These are phyloP conservation scores for Luffia ferchaultella DNA, from an alignment of 2,888 invertebrate genomes.

Conservation along the genomic window DNA sequence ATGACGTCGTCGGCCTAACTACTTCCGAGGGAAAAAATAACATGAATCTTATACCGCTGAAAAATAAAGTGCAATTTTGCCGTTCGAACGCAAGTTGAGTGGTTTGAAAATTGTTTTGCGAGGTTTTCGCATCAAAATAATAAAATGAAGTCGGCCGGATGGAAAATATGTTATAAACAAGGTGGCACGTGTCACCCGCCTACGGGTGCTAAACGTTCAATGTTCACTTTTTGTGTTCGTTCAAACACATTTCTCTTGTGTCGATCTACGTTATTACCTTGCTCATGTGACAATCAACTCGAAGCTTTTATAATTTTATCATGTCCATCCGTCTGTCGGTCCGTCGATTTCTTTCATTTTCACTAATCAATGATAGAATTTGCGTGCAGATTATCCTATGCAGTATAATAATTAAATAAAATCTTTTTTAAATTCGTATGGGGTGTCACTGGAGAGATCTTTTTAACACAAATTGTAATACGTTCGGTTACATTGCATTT, in stretches of 20 bases:
- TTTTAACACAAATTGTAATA: too few relatives aligned
- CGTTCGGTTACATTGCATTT: too few relatives aligned
- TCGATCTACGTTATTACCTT: background rate
- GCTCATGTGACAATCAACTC: too few relatives aligned
- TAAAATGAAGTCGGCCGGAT: conserved; percentile 37
- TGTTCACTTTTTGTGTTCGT: background rate
- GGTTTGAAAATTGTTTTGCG: conserved; percentile 31
- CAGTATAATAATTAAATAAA: too few relatives aligned
- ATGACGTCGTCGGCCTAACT: conserved; percentile 23
- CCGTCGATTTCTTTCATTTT: too few relatives aligned
- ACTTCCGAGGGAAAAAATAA: background rate
- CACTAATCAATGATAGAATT: too few relatives aligned
- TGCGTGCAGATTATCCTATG: too few relatives aligned
- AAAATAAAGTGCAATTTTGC: background rate
- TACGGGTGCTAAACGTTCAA: background rate
- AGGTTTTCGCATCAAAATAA: conserved; percentile 36
- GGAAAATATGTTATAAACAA: conserved; percentile 47
- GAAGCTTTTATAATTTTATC: too few relatives aligned
- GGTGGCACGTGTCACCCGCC: conserved; percentile 19
- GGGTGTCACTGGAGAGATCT: too few relatives aligned
- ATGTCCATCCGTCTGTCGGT: too few relatives aligned
- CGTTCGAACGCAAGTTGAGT: conserved; percentile 8
- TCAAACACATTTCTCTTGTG: background rate
- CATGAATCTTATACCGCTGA: background rate
- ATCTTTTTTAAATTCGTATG: too few relatives aligned